Evolutionary conservation across 2,797 vertebrate species (phyloP).

Genomic region (Micrastur ruficollis): DNA sequence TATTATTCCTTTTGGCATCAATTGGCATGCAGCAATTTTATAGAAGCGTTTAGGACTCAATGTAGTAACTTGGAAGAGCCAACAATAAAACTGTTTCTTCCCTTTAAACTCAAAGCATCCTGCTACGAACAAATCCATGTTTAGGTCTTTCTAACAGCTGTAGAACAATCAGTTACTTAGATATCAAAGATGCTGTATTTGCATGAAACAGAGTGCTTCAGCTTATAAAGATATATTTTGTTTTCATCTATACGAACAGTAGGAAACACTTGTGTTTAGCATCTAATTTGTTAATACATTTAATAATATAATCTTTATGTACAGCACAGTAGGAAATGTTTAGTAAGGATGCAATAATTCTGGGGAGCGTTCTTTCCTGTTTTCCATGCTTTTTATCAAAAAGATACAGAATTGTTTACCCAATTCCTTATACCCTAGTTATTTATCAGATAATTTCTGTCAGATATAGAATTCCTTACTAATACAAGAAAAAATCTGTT

Average conservation of each 20-base stretch:
- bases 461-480: background rate
- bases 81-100: background rate
- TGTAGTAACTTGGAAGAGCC: background rate
- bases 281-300: background rate
- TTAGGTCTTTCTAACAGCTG: background rate
- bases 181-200: background rate
- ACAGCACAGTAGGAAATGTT: background rate
- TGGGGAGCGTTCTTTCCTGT: background rate
- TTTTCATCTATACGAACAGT: background rate
- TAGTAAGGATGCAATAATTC: background rate
- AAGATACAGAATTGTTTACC: background rate
- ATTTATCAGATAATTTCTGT: background rate
- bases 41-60: background rate
- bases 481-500: background rate
- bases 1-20: background rate
- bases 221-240: background rate
- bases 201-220: background rate
- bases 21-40: background rate
- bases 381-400: background rate
- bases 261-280: background rate
- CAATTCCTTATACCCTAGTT: background rate
- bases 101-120: background rate
- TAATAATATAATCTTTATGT: background rate
- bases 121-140: background rate
- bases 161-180: background rate